phyloP scores from a whole-genome alignment of 2,888 invertebrate genomes.

The Phorcus lineatus region DNA sequence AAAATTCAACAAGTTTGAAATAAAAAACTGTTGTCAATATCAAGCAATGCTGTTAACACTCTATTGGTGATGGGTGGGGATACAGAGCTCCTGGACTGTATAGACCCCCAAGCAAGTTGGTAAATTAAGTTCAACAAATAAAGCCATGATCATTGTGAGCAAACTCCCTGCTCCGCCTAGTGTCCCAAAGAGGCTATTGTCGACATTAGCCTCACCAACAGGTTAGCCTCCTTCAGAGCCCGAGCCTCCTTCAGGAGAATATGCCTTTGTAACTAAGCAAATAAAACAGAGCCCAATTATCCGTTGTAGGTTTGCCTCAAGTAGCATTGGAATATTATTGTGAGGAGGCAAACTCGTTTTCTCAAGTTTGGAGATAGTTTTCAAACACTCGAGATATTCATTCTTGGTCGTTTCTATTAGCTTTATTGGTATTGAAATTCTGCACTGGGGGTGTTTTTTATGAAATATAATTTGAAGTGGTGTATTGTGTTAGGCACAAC shows the following conservation, averaged over 20 bases:
- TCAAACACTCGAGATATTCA: constrained; percentile 9
- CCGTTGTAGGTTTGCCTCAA: background rate
- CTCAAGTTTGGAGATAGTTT: constrained; percentile 20
- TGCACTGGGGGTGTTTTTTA: background rate
- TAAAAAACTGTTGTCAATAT: constrained; percentile 4
- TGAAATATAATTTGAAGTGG: background rate
- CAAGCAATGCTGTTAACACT: background rate
- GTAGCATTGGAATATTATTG: constrained; percentile 11
- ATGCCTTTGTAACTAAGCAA: constrained; percentile 21
- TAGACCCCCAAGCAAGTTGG: constrained; percentile 12
- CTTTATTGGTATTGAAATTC: background rate
- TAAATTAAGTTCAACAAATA: constrained; percentile 21
- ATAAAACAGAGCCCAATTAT: constrained; percentile 24
- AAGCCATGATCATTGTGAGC: background rate
- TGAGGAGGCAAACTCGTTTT: constrained; percentile 15
- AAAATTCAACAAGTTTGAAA: background rate
- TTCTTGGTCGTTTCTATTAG: constrained; percentile 2
- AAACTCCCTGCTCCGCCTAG: constrained; percentile 8
- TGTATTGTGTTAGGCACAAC: background rate
- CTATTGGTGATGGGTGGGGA: background rate
- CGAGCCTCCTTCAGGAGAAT: background rate
- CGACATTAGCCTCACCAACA: constrained; percentile 13
- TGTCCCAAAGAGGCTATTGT: constrained; percentile 3
- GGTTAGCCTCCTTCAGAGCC: constrained; percentile 5
- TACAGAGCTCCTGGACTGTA: too few relatives aligned